Conservation (phyloP, 2,113 vertebrate genomes). For the Dipodomys spectabilis region DNA sequence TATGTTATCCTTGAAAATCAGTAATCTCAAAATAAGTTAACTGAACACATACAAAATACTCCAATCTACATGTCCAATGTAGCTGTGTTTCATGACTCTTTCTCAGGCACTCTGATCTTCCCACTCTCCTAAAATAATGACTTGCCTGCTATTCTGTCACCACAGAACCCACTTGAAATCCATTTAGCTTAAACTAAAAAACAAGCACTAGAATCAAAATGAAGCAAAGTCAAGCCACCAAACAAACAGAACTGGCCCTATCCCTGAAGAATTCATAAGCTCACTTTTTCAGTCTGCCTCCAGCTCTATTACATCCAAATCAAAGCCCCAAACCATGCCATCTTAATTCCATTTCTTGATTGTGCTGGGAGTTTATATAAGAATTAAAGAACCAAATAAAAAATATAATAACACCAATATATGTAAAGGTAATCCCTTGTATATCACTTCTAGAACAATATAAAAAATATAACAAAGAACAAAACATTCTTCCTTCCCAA, state of each 20-base stretch:
- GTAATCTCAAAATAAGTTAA: conserved; percentile 40
- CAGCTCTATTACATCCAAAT: background rate
- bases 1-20: conserved; percentile 1
- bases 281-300: conserved; percentile 3
- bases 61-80: background rate
- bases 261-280: background rate
- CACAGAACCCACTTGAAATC: conserved; percentile 29
- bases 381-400: background rate
- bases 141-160: background rate
- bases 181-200: conserved; percentile 42
- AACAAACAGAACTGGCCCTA: background rate
- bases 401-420: background rate
- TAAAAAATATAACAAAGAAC: background rate
- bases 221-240: background rate
- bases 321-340: background rate
- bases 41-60: conserved; percentile 36
- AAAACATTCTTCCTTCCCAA: background rate
- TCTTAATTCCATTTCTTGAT: conserved; percentile 35
- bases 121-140: background rate
- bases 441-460: too few species aligned
- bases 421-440: too few species aligned
- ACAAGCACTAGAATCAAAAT: conserved; percentile 14
- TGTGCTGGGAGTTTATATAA: background rate
- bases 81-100: background rate
- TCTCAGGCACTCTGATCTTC: conserved; percentile 25